phyloP scores from a whole-genome alignment of 2,888 invertebrate species.

The Cordylochernes scorpioides region DNA sequence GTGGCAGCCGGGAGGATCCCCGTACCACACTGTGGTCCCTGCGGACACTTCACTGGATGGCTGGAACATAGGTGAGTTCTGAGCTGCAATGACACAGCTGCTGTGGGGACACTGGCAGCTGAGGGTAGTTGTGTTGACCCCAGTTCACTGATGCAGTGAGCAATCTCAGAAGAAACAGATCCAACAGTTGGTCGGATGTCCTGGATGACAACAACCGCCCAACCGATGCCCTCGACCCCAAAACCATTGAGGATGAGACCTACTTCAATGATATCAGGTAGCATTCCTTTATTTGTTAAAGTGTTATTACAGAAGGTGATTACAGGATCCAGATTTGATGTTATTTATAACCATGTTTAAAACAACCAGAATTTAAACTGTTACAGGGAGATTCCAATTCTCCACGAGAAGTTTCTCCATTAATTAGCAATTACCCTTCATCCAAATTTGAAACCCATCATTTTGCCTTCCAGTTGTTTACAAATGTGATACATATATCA shows the following conservation, averaged over 20 bases:
- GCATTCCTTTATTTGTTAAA: neutral
- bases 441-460: too few species aligned
- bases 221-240: slow-evolving; percentile 15
- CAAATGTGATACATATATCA: too few species aligned
- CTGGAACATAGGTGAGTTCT: slow-evolving; percentile 40
- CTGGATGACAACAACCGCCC: slow-evolving; percentile 32
- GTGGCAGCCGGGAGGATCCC: slow-evolving; percentile 42
- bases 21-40: slow-evolving; percentile 64
- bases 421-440: too few species aligned
- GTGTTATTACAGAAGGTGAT: neutral
- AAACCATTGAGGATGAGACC: slow-evolving; percentile 17
- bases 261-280: too few species aligned
- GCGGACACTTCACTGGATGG: slow-evolving; percentile 49
- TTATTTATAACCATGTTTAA: too few species aligned
- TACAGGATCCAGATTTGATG: neutral
- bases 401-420: too few species aligned
- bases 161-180: slow-evolving; percentile 30
- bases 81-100: too few species aligned
- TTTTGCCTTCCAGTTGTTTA: too few species aligned
- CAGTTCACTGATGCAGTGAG: slow-evolving; percentile 3
- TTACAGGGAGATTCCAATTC: too few species aligned
- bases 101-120: too few species aligned
- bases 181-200: slow-evolving; percentile 64
- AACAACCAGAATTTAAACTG: too few species aligned
- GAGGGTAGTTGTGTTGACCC: too few species aligned